Percentiles rank a stretch among this genome's conserved stretches.
Conservation (phyloP, 2,888 invertebrate genomes). For the Parnassius smintheus region DNA sequence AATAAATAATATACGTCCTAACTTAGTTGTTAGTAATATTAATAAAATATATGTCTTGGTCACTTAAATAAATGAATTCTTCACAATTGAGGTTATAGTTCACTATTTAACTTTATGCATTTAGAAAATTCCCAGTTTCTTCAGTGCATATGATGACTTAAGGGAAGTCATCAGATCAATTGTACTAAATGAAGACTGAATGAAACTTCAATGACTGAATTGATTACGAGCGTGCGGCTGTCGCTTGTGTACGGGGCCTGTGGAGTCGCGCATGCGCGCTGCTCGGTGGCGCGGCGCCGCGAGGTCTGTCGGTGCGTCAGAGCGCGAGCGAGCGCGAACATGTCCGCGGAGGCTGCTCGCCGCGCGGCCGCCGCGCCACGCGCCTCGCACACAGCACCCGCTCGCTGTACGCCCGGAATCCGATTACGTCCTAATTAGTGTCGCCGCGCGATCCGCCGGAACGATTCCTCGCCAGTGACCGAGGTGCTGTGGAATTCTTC, state of each 20-base stretch:
- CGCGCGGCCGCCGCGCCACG: conserved; percentile 11
- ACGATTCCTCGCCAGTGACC: conserved; percentile 16
- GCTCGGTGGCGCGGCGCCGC: conserved; percentile 17
- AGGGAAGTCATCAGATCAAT: too few relatives aligned
- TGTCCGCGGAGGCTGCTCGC: conserved; percentile 26
- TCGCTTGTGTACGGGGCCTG: not conserved
- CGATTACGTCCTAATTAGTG: conserved; percentile 6
- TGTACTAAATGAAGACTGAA: too few relatives aligned
- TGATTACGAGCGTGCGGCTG: not conserved
- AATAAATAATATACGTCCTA: too few relatives aligned
- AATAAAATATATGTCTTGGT: too few relatives aligned
- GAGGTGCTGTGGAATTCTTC: not conserved
- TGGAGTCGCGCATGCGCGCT: conserved; percentile 12
- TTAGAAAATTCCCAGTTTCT: too few relatives aligned
- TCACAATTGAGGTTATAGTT: too few relatives aligned
- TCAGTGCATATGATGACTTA: too few relatives aligned
- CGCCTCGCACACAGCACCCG: conserved; percentile 10
- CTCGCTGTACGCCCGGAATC: conserved; percentile 14
- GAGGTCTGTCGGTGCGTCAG: conserved; percentile 14
- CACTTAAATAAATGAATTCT: too few relatives aligned
- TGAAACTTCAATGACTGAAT: too few relatives aligned
- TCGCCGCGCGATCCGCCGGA: conserved; percentile 14
- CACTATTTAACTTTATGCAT: too few relatives aligned
- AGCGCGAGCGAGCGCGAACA: conserved; percentile 25
- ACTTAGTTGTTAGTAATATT: too few relatives aligned